Evolutionary conservation across 2,888 invertebrate species (phyloP).

Genomic region (Eucriotettix oculatus): DNA sequence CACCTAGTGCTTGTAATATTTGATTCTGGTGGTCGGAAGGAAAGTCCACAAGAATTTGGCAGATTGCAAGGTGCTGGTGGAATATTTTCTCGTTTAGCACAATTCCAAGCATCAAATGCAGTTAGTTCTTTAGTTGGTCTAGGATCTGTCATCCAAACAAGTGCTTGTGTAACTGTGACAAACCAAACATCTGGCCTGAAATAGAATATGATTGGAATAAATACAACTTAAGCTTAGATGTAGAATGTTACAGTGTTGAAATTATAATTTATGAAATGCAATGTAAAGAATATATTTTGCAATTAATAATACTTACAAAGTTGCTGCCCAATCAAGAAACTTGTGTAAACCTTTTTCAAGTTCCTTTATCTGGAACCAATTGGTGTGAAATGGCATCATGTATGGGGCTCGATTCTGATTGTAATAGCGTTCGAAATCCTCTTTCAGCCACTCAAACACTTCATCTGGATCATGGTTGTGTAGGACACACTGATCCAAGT

Average conservation of each 20-base stretch:
- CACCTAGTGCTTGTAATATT: constrained; percentile 60
- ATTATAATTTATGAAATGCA: too few species aligned
- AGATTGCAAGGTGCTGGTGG: constrained; percentile 63
- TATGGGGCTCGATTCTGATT: constrained; percentile 79
- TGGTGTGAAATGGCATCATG: constrained; percentile 92
- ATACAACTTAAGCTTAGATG: too few species aligned
- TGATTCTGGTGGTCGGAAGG: constrained; percentile 56
- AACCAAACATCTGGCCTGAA: constrained; percentile 72
- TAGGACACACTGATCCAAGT: constrained; percentile 79
- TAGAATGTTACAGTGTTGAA: too few species aligned
- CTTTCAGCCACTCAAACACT: constrained; percentile 76
- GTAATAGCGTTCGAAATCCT: constrained; percentile 72
- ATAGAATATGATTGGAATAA: constrained; percentile 5
- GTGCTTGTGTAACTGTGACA: constrained; percentile 71
- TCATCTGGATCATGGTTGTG: constrained; percentile 62
- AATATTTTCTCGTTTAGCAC: constrained; percentile 48
- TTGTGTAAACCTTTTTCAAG: constrained; percentile 67
- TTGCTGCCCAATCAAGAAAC: constrained; percentile 66
- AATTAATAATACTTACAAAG: constrained; percentile 37
- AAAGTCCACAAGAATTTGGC: constrained; percentile 67
- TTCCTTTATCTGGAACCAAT: constrained; percentile 86
- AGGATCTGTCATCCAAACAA: constrained; percentile 83
- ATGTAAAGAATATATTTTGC: background rate
- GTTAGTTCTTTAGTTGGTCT: constrained; percentile 46
- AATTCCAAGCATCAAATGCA: constrained; percentile 68